phyloP scores from a whole-genome alignment of 2,888 invertebrate species.

The Epirrita christyi region DNA sequence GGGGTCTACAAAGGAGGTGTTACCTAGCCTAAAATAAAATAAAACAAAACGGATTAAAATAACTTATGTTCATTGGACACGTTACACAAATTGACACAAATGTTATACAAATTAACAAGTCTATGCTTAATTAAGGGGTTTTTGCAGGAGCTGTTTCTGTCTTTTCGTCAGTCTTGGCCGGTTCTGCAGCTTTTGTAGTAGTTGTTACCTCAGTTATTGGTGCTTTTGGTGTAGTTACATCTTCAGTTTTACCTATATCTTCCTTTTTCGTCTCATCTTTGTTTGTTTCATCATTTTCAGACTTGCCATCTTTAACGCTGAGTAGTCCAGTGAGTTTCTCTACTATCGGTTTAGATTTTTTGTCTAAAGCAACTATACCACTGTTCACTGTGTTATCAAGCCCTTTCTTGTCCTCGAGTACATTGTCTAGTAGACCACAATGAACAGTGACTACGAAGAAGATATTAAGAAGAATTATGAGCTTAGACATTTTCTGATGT shows the following conservation, averaged over 20 bases:
- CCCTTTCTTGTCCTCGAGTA: slow-evolving; percentile 25
- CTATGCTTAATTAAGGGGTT: not conserved
- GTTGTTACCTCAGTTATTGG: not conserved
- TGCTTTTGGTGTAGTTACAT: slow-evolving; percentile 3
- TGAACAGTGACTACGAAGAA: slow-evolving; percentile 17
- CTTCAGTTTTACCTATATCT: not conserved
- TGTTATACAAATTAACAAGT: too few species aligned
- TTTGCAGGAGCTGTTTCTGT: not conserved
- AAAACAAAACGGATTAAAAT: too few species aligned
- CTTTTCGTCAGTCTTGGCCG: slow-evolving; percentile 6
- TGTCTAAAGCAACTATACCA: slow-evolving; percentile 19
- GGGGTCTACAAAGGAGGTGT: too few species aligned
- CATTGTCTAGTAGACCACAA: slow-evolving; percentile 28
- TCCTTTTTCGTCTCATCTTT: not conserved
- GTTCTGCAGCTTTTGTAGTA: slow-evolving; percentile 9
- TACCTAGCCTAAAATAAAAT: too few species aligned
- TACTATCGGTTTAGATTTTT: slow-evolving; percentile 23
- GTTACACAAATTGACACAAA: too few species aligned
- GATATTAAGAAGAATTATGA: slow-evolving; percentile 14
- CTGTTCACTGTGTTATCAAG: slow-evolving; percentile 18
- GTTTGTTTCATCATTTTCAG: not conserved
- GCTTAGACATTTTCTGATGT: slow-evolving; percentile 23
- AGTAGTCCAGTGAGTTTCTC: slow-evolving; percentile 21
- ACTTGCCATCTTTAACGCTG: slow-evolving; percentile 2
- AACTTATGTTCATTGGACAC: too few species aligned